phyloP scores from a whole-genome alignment of 2,888 invertebrate species.

The Zonitis immaculata region DNA sequence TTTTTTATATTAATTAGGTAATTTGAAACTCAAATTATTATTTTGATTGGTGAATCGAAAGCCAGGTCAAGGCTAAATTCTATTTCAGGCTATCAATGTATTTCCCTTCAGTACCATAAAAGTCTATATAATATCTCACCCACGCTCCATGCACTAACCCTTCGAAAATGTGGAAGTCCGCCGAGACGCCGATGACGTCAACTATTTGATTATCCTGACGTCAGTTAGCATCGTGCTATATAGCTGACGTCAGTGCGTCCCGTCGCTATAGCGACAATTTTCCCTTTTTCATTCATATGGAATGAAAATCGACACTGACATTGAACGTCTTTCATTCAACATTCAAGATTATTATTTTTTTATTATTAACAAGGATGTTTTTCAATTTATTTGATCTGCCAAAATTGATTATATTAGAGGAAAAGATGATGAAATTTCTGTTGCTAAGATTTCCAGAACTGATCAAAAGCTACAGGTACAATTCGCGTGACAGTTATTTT shows the following conservation, averaged over 20 bases:
- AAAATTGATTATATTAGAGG: no score
- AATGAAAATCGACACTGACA: constrained; percentile 32
- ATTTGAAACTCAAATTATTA: no score
- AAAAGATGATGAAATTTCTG: no score
- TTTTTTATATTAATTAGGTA: no score
- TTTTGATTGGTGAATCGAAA: no score
- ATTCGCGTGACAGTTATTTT: no score
- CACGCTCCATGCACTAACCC: constrained; percentile 26
- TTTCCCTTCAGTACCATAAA: constrained; percentile 17
- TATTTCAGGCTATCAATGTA: constrained; percentile 11
- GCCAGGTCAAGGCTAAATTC: constrained; percentile 14
- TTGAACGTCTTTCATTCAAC: constrained; percentile 9
- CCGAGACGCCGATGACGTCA: constrained; percentile 38
- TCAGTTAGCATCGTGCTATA: constrained; percentile 6
- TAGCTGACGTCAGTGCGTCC: constrained; percentile 33
- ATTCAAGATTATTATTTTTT: no score
- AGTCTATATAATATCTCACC: constrained; percentile 21
- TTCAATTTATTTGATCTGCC: no score
- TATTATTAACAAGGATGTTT: no score
- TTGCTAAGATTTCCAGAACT: no score
- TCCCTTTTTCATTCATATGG: constrained; percentile 28
- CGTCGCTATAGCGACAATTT: constrained; percentile 28
- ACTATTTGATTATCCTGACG: constrained; percentile 28
- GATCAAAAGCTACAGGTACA: no score
- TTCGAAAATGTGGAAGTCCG: constrained; percentile 24